Evolutionary conservation across 2,888 invertebrate genomes (phyloP).

Genomic region (Drosophila tanythrix): DNA sequence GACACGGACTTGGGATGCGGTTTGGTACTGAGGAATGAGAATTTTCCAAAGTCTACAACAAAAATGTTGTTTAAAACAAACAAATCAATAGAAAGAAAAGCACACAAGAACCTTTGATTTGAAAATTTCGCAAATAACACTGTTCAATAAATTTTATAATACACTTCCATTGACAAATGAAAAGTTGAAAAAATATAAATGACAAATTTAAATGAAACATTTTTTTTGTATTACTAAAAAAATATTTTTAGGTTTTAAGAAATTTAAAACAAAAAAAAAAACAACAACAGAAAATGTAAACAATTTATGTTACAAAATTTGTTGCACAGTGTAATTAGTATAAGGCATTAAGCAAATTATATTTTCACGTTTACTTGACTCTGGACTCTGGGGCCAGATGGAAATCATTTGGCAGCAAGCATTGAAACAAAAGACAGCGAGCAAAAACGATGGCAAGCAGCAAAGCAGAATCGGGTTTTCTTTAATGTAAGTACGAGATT

Average conservation of each 20-base stretch:
- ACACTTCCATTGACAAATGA: background rate
- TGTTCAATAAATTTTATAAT: conserved; percentile 24
- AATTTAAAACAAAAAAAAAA: background rate
- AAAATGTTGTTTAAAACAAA: conserved; percentile 75
- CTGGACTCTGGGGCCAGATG: conserved; percentile 45
- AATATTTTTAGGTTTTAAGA: background rate
- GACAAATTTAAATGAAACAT: background rate
- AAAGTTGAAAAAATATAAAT: background rate
- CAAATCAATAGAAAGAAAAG: conserved; percentile 72
- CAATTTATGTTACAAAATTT: conserved; percentile 8
- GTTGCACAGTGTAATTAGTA: conserved; percentile 51
- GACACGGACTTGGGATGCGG: conserved; percentile 35
- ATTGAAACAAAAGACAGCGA: conserved; percentile 71
- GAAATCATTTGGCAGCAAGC: conserved; percentile 66
- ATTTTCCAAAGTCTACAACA: conserved; percentile 52
- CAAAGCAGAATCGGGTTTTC: conserved; percentile 68
- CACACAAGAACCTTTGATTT: conserved; percentile 52
- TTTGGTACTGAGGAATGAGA: conserved; percentile 18
- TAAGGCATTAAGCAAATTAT: conserved; percentile 51
- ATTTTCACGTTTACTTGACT: conserved; percentile 67
- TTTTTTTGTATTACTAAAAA: background rate
- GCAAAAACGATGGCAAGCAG: conserved; percentile 78
- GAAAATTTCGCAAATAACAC: conserved; percentile 29
- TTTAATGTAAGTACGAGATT: conserved; percentile 53
- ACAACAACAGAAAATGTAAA: conserved; percentile 1